A percentile compares a stretch with the other conserved stretches of the same genome.
These are phyloP conservation scores for Sphenopsis melanotis DNA, from an alignment of 2,797 vertebrate genomes.

Conservation along the genomic window DNA sequence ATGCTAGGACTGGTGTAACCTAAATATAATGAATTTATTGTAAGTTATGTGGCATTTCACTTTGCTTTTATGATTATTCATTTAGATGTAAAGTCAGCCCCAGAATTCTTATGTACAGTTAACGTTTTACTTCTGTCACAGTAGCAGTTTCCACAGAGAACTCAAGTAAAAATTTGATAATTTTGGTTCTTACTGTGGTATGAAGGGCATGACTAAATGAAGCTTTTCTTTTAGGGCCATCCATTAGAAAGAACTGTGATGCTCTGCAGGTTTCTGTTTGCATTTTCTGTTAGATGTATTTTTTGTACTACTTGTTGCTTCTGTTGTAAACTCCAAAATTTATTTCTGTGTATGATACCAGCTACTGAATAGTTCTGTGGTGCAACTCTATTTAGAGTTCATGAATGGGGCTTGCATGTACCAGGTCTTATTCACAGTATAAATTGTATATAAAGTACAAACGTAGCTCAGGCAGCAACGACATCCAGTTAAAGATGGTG, in stretches of 20 bases:
- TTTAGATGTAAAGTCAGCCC: background rate
- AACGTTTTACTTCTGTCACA: background rate
- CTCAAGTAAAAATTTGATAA: background rate
- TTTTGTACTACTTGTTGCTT: background rate
- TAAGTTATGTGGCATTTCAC: background rate
- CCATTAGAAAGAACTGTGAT: background rate
- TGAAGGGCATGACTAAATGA: background rate
- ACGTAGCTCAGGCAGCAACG: background rate
- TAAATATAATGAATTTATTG: background rate
- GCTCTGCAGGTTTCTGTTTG: background rate
- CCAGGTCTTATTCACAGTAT: background rate
- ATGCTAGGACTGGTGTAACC: background rate
- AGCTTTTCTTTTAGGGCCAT: background rate
- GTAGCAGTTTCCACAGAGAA: background rate
- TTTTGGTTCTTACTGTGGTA: background rate
- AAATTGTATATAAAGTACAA: background rate
- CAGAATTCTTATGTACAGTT: background rate
- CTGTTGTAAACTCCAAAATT: background rate
- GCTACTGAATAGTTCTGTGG: background rate
- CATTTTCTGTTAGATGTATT: background rate
- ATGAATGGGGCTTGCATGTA: background rate
- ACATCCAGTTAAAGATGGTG: background rate
- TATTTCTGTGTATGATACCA: background rate
- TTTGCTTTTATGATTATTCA: background rate
- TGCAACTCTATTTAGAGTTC: background rate